Conservation (phyloP, 1,140 invertebrate genomes). For the Trichonephila inaurata region DNA sequence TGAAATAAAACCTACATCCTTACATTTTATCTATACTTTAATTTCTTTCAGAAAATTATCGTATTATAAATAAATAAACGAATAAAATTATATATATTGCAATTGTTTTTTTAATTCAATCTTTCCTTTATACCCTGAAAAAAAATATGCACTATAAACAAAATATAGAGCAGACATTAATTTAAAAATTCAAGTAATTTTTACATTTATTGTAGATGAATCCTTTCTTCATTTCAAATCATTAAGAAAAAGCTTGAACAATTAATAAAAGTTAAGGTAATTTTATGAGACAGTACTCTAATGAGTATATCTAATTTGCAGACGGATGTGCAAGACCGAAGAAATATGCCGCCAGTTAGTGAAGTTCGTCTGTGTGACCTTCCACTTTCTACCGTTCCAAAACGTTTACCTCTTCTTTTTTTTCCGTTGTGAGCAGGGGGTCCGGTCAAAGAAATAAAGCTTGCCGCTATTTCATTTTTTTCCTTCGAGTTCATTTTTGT, state of each 20-base stretch:
- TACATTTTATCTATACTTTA: too few relatives aligned
- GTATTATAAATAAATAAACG: too few relatives aligned
- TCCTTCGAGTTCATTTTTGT: neutral
- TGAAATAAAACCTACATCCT: too few relatives aligned
- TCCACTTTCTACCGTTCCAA: too few relatives aligned
- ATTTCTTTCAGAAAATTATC: too few relatives aligned
- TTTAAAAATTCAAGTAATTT: too few relatives aligned
- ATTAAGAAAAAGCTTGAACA: neutral
- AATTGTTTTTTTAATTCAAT: too few relatives aligned
- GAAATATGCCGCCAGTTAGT: neutral
- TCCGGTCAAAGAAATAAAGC: neutral
- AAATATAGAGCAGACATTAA: too few relatives aligned
- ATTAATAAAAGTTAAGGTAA: neutral
- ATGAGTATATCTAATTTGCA: neutral
- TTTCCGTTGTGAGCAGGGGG: neutral
- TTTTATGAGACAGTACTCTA: neutral
- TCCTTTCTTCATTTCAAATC: neutral
- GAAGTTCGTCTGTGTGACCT: neutral
- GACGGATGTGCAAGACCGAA: constrained; percentile 4
- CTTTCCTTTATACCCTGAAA: too few relatives aligned
- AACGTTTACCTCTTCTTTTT: neutral
- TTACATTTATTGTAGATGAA: neutral
- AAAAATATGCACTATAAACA: too few relatives aligned
- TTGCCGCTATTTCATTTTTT: constrained; percentile 13
- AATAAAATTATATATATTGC: too few relatives aligned